Evolutionary conservation across 30 jellyfish, hydroid and myxozoan species (phyloP).

Genomic region (Turritopsis dohrnii): DNA sequence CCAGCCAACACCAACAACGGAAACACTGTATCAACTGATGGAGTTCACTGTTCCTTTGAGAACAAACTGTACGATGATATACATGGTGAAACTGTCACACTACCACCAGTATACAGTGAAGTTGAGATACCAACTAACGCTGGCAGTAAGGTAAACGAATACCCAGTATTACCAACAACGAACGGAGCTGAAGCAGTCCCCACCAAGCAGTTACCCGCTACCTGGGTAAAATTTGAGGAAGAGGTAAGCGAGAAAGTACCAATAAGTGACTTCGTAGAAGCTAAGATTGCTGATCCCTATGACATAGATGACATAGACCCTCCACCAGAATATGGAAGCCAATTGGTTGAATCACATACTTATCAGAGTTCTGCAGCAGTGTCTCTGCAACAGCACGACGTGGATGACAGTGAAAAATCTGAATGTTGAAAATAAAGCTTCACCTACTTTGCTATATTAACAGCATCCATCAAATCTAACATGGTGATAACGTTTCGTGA

Average conservation of each 20-base stretch:
- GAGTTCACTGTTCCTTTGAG: constrained; percentile 12
- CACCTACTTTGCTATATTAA: neutral
- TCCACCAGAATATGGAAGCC: constrained; percentile 4
- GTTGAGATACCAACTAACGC: neutral
- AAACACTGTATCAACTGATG: neutral
- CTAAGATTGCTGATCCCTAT: neutral
- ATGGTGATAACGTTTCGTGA: too few relatives aligned
- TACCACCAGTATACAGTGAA: constrained; percentile 5
- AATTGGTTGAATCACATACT: neutral
- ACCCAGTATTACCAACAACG: neutral
- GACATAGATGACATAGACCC: constrained; percentile 2
- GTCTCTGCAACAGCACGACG: neutral
- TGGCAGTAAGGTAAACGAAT: neutral
- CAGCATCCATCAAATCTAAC: neutral
- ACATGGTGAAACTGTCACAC: neutral
- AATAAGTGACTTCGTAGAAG: neutral
- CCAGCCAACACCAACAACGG: constrained; percentile 16
- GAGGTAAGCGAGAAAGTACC: neutral
- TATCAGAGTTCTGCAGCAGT: neutral
- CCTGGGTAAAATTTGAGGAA: neutral
- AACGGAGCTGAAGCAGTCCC: neutral
- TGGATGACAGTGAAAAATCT: too few relatives aligned
- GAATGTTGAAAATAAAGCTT: neutral
- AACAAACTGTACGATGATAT: neutral
- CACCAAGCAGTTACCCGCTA: neutral